A percentile compares a stretch with the other conserved stretches of the same genome.
Evolutionary conservation across 2,888 invertebrate genomes (phyloP).

Genomic region (Brachypalpus laphriformis): DNA sequence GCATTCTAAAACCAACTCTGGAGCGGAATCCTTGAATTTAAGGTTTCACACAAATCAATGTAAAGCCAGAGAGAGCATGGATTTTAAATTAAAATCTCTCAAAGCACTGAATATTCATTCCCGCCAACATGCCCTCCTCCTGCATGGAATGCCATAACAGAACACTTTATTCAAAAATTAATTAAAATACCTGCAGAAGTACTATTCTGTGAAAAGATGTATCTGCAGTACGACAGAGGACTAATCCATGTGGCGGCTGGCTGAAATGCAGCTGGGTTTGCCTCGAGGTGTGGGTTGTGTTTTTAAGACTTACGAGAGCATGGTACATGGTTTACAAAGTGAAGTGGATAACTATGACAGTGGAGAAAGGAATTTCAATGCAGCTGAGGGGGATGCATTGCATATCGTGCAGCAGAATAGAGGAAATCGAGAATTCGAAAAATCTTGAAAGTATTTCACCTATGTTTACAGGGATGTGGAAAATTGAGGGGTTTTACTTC

Average conservation of each 20-base stretch:
- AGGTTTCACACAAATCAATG: constrained; percentile 41
- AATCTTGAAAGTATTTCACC: background rate
- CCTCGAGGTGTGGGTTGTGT: background rate
- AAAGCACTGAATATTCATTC: constrained; percentile 58
- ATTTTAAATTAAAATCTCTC: constrained; percentile 45
- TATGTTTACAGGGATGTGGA: background rate
- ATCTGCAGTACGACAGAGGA: constrained; percentile 53
- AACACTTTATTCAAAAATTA: constrained; percentile 56
- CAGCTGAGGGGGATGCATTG: background rate
- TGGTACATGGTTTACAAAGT: background rate
- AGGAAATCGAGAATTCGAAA: background rate
- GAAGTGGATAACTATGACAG: background rate
- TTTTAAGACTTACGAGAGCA: constrained; percentile 16
- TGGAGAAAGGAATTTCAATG: background rate
- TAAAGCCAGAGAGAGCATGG: constrained; percentile 3
- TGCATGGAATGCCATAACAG: constrained; percentile 41
- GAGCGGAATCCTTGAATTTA: constrained; percentile 22
- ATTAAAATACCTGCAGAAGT: constrained; percentile 62
- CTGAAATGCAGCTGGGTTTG: background rate
- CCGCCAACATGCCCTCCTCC: constrained; percentile 16
- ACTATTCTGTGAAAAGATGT: constrained; percentile 40
- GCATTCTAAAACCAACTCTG: constrained; percentile 16
- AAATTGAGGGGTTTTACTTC: background rate
- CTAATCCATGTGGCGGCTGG: constrained; percentile 13
- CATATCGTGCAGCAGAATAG: background rate